Evolutionary conservation across 2,113 vertebrate species (phyloP).

Genomic region (Danionella cerebrum): DNA sequence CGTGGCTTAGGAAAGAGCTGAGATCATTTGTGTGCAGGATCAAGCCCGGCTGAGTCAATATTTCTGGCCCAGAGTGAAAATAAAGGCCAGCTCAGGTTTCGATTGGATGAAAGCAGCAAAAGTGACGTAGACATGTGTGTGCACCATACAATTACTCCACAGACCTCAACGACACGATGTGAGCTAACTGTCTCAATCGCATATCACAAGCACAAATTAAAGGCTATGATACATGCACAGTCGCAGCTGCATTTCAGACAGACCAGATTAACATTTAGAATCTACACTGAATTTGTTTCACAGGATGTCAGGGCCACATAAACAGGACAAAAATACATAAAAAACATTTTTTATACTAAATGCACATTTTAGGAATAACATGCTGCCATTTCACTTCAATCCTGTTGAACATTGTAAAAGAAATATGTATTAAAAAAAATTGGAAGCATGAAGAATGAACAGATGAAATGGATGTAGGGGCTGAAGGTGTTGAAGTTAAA

Average conservation of each 20-base stretch:
- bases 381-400: too few relatives aligned
- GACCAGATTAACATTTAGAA: conserved; percentile 33
- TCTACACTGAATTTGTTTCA: too few relatives aligned
- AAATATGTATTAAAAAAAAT: too few relatives aligned
- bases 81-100: conserved; percentile 23
- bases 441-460: too few relatives aligned
- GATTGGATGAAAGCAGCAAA: not conserved
- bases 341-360: too few relatives aligned
- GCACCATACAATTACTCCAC: conserved; percentile 47
- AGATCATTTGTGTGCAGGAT: conserved; percentile 28
- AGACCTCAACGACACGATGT: conserved; percentile 50
- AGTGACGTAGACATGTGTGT: conserved; percentile 53
- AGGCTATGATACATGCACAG: conserved; percentile 48
- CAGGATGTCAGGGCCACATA: too few relatives aligned
- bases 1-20: conserved; percentile 3
- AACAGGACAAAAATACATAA: too few relatives aligned
- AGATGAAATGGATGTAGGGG: too few relatives aligned
- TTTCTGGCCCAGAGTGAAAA: conserved; percentile 15
- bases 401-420: too few relatives aligned
- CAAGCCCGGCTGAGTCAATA: conserved; percentile 36
- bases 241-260: conserved; percentile 49
- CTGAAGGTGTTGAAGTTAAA: conserved; percentile 4
- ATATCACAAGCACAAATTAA: conserved; percentile 41
- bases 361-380: too few relatives aligned
- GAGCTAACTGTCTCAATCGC: conserved; percentile 53